Conservation (phyloP, 2,113 vertebrate species). For the Acinonyx jubatus region DNA sequence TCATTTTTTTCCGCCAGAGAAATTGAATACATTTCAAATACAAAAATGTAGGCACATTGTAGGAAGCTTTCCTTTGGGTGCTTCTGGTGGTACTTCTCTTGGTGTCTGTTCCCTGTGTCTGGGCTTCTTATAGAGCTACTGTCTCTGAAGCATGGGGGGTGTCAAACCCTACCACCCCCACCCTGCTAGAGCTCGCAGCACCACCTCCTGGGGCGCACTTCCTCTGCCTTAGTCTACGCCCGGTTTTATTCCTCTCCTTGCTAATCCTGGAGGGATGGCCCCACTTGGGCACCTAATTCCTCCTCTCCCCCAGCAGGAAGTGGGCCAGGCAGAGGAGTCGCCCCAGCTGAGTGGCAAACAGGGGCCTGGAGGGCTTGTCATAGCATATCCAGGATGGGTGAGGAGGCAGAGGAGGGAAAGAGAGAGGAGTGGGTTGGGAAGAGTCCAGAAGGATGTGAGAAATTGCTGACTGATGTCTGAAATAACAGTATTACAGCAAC, state of each 20-base stretch:
- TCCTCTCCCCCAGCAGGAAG: neutral
- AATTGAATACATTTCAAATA: neutral
- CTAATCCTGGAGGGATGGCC: neutral
- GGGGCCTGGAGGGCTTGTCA: neutral
- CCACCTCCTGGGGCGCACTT: neutral
- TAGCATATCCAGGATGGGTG: neutral
- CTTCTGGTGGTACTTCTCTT: neutral
- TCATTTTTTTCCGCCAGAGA: neutral
- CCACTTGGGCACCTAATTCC: neutral
- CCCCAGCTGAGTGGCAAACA: neutral
- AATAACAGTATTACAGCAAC: neutral
- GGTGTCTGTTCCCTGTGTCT: neutral
- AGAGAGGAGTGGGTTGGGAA: neutral
- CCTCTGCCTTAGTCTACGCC: neutral
- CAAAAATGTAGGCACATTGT: neutral
- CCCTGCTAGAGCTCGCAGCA: neutral
- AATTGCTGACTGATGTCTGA: neutral
- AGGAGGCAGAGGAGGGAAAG: neutral
- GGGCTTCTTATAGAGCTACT: neutral
- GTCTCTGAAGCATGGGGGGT: neutral
- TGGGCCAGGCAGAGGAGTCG: neutral
- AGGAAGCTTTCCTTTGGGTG: neutral
- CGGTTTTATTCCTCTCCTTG: neutral
- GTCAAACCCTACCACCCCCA: neutral
- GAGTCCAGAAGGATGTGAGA: neutral